Conservation (phyloP, 2,888 invertebrate genomes). For the Ganaspis brasiliensis region DNA sequence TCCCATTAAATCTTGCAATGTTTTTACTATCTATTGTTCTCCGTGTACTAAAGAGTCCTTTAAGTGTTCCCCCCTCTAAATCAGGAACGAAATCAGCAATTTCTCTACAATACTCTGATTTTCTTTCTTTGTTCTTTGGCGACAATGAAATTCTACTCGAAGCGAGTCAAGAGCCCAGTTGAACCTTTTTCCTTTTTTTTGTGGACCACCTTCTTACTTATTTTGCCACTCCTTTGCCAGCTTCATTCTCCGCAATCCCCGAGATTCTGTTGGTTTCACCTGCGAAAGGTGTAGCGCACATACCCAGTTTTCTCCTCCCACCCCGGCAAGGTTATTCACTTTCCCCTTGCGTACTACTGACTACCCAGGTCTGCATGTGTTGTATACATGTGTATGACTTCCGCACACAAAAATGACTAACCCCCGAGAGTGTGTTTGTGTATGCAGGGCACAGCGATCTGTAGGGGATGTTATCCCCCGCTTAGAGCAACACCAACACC, state of each 20-base stretch:
- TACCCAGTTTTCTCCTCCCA: constrained; percentile 8
- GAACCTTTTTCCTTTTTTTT: constrained; percentile 42
- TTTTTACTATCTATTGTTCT: too few species aligned
- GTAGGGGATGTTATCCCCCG: constrained; percentile 14
- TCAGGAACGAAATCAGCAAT: constrained; percentile 15
- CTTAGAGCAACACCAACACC: constrained; percentile 11
- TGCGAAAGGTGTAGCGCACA: constrained; percentile 33
- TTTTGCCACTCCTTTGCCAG: constrained; percentile 2
- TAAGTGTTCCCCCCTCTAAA: not conserved
- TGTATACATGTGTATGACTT: constrained; percentile 41
- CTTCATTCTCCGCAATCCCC: constrained; percentile 8
- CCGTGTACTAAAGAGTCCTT: not conserved
- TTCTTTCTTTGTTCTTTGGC: constrained; percentile 11
- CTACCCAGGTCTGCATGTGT: constrained; percentile 45
- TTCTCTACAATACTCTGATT: constrained; percentile 19
- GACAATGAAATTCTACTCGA: constrained; percentile 14
- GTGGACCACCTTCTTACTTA: not conserved
- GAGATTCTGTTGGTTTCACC: constrained; percentile 10
- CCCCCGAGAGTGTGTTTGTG: constrained; percentile 11
- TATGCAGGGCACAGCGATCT: constrained; percentile 2
- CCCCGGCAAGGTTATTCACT: constrained; percentile 69
- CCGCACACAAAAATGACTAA: constrained; percentile 26
- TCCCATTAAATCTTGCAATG: too few species aligned
- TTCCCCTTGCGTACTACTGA: constrained; percentile 57
- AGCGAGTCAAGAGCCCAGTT: constrained; percentile 30